phyloP scores from a whole-genome alignment of 2,888 invertebrate species.

The Lasioglossum vierecki region DNA sequence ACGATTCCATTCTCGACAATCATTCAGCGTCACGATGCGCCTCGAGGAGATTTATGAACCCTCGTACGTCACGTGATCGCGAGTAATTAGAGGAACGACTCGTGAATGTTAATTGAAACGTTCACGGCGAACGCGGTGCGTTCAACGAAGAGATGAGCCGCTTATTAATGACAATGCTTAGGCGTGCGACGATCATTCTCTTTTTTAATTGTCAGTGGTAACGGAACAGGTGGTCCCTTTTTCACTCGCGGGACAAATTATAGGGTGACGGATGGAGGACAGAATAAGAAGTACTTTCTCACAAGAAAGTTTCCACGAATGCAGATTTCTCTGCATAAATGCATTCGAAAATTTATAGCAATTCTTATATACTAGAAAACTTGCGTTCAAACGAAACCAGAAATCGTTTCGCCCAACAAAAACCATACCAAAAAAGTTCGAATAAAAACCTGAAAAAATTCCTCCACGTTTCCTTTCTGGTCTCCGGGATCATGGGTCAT shows the following conservation, averaged over 20 bases:
- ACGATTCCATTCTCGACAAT: background rate
- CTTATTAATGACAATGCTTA: conserved; percentile 17
- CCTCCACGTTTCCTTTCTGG: background rate
- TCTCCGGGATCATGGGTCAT: background rate
- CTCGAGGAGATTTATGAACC: conserved; percentile 13
- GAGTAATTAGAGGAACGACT: conserved; percentile 17
- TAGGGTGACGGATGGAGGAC: background rate
- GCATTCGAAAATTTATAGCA: background rate
- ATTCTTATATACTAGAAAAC: too few relatives aligned
- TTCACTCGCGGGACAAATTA: conserved; percentile 14
- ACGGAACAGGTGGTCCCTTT: conserved; percentile 18
- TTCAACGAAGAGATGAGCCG: conserved; percentile 1
- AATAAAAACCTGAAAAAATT: background rate
- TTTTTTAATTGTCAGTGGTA: conserved; percentile 2
- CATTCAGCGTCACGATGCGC: background rate
- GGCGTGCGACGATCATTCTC: background rate
- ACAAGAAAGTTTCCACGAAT: background rate
- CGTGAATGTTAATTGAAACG: conserved; percentile 12
- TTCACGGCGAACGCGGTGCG: background rate
- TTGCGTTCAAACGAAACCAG: too few relatives aligned
- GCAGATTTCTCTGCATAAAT: background rate
- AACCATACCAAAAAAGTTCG: too few relatives aligned
- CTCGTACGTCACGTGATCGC: conserved; percentile 4
- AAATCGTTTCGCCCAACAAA: too few relatives aligned
- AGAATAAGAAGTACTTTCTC: background rate